A percentile compares a stretch with the other conserved stretches of the same genome.
phyloP scores from a whole-genome alignment of 2,113 vertebrate species.

The Toxotes jaculatrix region DNA sequence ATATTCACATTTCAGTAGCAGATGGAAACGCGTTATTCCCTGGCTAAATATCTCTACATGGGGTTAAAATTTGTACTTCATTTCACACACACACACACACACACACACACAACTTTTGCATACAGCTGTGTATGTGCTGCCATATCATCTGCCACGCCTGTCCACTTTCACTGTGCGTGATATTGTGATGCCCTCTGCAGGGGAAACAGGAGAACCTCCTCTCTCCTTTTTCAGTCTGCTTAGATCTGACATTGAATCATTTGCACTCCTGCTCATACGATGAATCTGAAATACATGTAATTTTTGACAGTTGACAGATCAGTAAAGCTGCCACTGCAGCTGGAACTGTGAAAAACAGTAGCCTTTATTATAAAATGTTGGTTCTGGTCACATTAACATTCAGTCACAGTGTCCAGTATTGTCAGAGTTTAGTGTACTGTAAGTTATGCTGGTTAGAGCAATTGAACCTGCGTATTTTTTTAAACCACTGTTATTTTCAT shows the following conservation, averaged over 20 bases:
- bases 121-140: background rate
- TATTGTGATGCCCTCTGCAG: conserved; percentile 64
- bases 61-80: too few relatives aligned
- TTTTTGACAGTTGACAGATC: background rate
- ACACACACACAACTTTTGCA: background rate
- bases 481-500: conserved; percentile 19
- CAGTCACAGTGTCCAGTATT: background rate
- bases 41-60: too few relatives aligned
- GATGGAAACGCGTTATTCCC: too few relatives aligned
- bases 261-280: background rate
- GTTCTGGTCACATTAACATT: background rate
- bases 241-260: background rate
- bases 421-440: background rate
- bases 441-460: background rate
- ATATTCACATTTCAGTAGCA: too few relatives aligned
- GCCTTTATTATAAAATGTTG: background rate
- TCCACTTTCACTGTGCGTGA: conserved; percentile 15
- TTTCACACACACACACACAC: too few relatives aligned
- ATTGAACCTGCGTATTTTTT: background rate
- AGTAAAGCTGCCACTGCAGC: background rate
- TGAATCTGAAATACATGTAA: background rate
- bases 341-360: background rate
- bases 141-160: background rate
- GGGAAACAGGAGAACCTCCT: conserved; percentile 29
- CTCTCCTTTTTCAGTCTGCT: background rate